A percentile compares a stretch with the other conserved stretches of the same genome.
These are phyloP conservation scores for Myiothlypis coronata DNA, from an alignment of 2,797 vertebrate genomes.

Conservation along the genomic window DNA sequence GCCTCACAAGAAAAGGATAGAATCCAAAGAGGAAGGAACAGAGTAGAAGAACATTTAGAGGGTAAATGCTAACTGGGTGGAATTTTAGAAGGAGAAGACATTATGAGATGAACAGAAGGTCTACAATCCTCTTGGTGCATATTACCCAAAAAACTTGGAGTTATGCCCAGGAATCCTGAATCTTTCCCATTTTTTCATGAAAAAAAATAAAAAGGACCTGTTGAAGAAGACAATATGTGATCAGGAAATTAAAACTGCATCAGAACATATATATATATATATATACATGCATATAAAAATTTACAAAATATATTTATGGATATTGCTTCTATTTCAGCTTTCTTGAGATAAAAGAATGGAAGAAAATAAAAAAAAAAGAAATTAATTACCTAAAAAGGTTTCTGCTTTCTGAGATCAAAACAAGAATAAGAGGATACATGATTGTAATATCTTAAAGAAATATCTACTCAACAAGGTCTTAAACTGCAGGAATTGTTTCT, in stretches of 20 bases:
- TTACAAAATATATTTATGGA: neutral
- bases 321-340: neutral
- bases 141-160: neutral
- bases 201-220: neutral
- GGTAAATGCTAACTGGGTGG: neutral
- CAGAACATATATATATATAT: neutral
- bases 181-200: neutral
- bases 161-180: neutral
- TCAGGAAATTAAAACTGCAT: neutral
- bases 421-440: neutral
- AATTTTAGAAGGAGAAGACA: neutral
- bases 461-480: neutral
- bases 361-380: neutral
- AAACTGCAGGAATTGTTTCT: neutral
- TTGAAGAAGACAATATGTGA: neutral
- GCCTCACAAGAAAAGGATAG: neutral
- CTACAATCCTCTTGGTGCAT: neutral
- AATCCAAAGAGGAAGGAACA: neutral
- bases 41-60: neutral
- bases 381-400: neutral
- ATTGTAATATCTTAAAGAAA: neutral
- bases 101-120: slow-evolving; percentile 14
- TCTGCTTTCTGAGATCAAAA: neutral
- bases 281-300: neutral
- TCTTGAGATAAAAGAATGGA: neutral